Percentiles rank a stretch among this genome's conserved stretches.
These are phyloP conservation scores for Idaea biselata DNA, from an alignment of 2,888 invertebrate species.

Conservation along the genomic window DNA sequence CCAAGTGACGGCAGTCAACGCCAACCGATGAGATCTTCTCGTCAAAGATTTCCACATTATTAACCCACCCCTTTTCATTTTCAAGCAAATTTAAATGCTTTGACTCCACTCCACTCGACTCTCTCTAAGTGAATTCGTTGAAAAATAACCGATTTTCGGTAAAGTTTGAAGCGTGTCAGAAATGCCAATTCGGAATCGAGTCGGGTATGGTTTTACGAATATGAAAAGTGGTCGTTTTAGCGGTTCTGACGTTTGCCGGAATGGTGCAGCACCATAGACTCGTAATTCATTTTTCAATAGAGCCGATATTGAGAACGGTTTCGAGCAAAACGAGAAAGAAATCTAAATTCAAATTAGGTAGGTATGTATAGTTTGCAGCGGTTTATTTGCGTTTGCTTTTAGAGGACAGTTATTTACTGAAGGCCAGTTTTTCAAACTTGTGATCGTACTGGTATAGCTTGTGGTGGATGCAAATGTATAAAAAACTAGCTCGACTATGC, in stretches of 20 bases:
- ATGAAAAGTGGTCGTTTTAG: slow-evolving; percentile 1
- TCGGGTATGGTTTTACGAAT: background rate
- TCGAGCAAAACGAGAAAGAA: background rate
- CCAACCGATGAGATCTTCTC: slow-evolving; percentile 43
- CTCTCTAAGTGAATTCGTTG: slow-evolving; percentile 1
- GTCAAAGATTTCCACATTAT: slow-evolving; percentile 60
- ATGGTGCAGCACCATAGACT: background rate
- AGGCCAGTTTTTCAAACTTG: background rate
- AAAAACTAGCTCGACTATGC: no score
- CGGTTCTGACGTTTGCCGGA: background rate
- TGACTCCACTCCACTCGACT: background rate
- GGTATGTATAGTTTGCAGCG: background rate
- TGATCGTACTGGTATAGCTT: no score
- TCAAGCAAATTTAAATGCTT: slow-evolving; percentile 4
- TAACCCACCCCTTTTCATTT: slow-evolving; percentile 32
- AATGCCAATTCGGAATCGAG: slow-evolving; percentile 3
- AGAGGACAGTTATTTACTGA: background rate
- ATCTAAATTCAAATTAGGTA: background rate
- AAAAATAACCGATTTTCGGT: slow-evolving; percentile 2
- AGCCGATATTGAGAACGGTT: background rate
- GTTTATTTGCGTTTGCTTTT: background rate
- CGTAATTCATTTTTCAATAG: background rate
- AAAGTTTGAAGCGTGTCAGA: background rate
- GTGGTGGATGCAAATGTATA: no score
- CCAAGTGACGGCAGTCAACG: slow-evolving; percentile 48